phyloP scores from a whole-genome alignment of 2,888 invertebrate genomes.

The Lymantria monacha region DNA sequence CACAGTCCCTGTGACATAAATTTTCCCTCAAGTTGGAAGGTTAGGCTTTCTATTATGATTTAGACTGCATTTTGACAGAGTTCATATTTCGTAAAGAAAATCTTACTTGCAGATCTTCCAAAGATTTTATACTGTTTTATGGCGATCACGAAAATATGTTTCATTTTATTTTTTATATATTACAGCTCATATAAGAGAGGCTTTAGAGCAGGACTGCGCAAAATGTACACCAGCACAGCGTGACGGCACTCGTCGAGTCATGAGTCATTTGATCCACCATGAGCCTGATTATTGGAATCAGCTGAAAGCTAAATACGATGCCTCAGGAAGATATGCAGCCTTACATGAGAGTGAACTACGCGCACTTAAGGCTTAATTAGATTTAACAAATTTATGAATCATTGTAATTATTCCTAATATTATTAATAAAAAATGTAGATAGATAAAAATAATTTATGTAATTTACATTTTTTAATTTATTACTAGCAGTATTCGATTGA shows the following conservation, averaged over 20 bases:
- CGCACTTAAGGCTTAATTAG: conserved; percentile 6
- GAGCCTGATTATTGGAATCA: conserved; percentile 48
- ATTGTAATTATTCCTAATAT: not conserved
- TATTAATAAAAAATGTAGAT: not conserved
- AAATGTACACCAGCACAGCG: conserved; percentile 52
- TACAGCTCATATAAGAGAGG: conserved; percentile 40
- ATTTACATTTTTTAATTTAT: not conserved
- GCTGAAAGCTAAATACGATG: conserved; percentile 57
- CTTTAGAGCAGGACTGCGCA: conserved; percentile 48
- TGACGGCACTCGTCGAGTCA: conserved; percentile 42
- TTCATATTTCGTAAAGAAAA: too few relatives aligned
- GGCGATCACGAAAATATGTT: too few relatives aligned
- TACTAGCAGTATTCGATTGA: not conserved
- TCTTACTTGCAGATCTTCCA: too few relatives aligned
- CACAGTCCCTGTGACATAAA: too few relatives aligned
- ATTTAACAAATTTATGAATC: not conserved
- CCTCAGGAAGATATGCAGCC: conserved; percentile 39
- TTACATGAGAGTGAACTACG: conserved; percentile 36
- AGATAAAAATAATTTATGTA: not conserved
- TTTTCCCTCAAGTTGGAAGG: too few relatives aligned
- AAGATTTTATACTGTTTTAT: too few relatives aligned
- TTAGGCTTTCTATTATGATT: too few relatives aligned
- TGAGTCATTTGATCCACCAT: conserved; percentile 52
- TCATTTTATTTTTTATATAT: conserved; percentile 3
- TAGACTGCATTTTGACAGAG: too few relatives aligned